Evolutionary conservation across 2,888 invertebrate genomes (phyloP), one percentile per base, ranked within the genome.

Genomic region (Stratiomys singularior): DNA sequence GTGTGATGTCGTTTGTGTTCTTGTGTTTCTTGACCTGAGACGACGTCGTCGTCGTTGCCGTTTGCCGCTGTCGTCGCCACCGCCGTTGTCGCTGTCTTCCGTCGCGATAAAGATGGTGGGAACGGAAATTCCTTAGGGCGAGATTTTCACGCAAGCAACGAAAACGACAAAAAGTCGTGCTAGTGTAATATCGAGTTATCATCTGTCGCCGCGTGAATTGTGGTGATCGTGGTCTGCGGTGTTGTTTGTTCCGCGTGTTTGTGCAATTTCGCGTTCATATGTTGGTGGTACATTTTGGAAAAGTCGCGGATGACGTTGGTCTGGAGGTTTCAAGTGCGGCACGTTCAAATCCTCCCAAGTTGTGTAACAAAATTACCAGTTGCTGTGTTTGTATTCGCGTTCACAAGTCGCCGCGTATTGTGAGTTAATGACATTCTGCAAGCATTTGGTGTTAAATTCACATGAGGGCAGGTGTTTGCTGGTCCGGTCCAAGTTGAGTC

Each of bases 81-180:
- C n/a, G n/a, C 52, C 52, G 52, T 52, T 52, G 52, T 4, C 4
- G 21, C 4, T 21, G n/a, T 4, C 15, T 4, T 21, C n/a, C 52
- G n/a, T 23, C 69, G 69, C 47, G 69, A 47, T 52, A 28, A 72
- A 72, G 37, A 56, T 72, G 72, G 56, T 72, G 72, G 58, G 72
- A 72, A 56, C 72, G 72, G 72, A 72, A 72, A 72, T 72, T 72
- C 72, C 72, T 52, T 72, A 72, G 56, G 72, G 72, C 58, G 72
- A 56, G 30, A 52, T 52, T 72, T 28, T 52, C 30, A 28, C 28
- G 52, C 23, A 72, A 28, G 25, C 37, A 69, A 69, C 9, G 30
- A 47, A 9, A 37, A 37, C 37, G 37, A 37, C 37, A 37, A 37
- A 69, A 46, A 69, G 46, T 46, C 25, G 25, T 60, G 23, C 37